Base-by-base conservation (phyloP, 2,113 vertebrate species). In the Zosterops japonicus region DNA sequence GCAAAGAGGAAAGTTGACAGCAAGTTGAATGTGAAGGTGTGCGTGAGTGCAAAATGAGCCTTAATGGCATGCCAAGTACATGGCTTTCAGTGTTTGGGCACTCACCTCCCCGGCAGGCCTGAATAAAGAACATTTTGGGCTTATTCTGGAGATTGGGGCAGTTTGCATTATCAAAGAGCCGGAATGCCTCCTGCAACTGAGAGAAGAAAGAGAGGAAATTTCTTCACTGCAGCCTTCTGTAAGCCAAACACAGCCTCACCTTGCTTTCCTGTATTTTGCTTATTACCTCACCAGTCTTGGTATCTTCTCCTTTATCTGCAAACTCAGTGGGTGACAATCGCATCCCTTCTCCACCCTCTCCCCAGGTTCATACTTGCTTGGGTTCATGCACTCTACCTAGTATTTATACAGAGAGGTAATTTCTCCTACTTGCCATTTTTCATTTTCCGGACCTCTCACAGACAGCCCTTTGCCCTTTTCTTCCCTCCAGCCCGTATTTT, bases 91-190 rank as follows among this genome's bases (percentile, higher is more conserved):
- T 29, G 50, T 31, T 56, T 9, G 14, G 36, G 80, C 53, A 98
- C 98, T 97, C 92, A 99, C 99, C 99, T 98, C 99, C 99, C 70
- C 99, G 98, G 96, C 99, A 99, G 84, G 99, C 99, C 96, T 99
- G 99, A 94, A 99, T 98, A 91, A 99, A 99, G 97, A 99, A 99
- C 98, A 99, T 99, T 95, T 99, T 99, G 12, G 99, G 99, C 93
- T 99, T 99, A 97, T 99, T 99, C 96, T 99, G 99, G 6, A 99
- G 98, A 89, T 97, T 97, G 5, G 99, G 98, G 96, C 99, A 99
- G 97, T 97, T 99, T 50, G 98, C 98, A 5, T 99, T 99, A 97
- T 99, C 99, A 86, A 99, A 99, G 72, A 98, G 96, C 81, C 95
- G 98, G 95, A 99, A 99, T 91, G 98, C 97, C 93, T 99, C 99